Evolutionary conservation across 2,113 vertebrate species (phyloP).

Genomic region (Platanista minor): DNA sequence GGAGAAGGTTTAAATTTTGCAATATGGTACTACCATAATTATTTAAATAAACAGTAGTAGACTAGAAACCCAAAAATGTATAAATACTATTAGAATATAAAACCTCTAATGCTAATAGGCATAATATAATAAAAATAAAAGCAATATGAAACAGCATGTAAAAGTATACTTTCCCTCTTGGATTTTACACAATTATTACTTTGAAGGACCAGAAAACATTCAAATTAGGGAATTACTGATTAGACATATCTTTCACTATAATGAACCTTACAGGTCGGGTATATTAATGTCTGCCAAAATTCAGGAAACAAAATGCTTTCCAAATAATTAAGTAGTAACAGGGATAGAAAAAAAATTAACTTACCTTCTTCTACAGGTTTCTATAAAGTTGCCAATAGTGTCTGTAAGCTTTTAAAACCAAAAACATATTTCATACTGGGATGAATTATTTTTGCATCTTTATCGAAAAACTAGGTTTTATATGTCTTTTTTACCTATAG

Average conservation of each 20-base stretch:
- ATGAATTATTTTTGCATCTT: not conserved
- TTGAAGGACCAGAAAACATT: not conserved
- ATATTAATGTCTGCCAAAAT: not conserved
- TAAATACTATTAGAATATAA: not conserved
- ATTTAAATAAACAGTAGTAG: not conserved
- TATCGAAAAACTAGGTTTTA: not conserved
- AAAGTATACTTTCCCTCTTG: not conserved
- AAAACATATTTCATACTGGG: not conserved
- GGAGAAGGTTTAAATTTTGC: not conserved
- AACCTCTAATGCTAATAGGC: not conserved
- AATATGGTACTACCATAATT: not conserved
- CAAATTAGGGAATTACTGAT: not conserved
- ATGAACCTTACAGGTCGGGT: not conserved
- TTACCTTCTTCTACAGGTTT: not conserved
- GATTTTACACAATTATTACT: not conserved
- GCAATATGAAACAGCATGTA: not conserved
- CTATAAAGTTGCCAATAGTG: not conserved
- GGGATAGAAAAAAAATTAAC: not conserved
- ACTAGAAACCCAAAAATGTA: not conserved
- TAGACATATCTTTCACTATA: not conserved
- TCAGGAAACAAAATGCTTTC: not conserved
- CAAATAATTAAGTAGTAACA: conserved; percentile 12
- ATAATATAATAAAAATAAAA: not conserved
- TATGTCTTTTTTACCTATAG: not conserved
- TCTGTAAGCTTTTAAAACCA: not conserved